phyloP scores from a whole-genome alignment of 1,140 invertebrate species.

The Drosophila aff. region DNA sequence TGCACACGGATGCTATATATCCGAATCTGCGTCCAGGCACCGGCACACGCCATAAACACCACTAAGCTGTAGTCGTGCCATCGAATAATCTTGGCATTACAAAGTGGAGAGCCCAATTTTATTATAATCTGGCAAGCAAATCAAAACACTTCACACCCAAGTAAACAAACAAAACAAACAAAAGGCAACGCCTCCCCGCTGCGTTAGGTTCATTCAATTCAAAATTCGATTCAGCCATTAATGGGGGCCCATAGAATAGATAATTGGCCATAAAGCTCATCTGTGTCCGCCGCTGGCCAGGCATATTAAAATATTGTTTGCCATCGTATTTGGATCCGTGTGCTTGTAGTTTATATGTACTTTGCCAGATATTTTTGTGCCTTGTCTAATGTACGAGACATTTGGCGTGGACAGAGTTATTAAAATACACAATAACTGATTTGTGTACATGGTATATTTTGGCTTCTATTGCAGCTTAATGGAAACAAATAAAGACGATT shows the following conservation, averaged over 20 bases:
- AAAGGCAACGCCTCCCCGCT: slow-evolving; percentile 7
- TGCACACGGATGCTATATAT: slow-evolving; percentile 19
- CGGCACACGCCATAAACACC: slow-evolving; percentile 34
- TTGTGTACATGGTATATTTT: slow-evolving; percentile 68
- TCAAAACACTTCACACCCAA: slow-evolving; percentile 65
- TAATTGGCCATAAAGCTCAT: slow-evolving; percentile 82
- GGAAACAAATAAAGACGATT: slow-evolving; percentile 77
- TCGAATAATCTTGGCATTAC: slow-evolving; percentile 60
- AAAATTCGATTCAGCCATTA: slow-evolving; percentile 72
- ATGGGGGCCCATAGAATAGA: slow-evolving; percentile 75
- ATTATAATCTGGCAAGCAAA: slow-evolving; percentile 59
- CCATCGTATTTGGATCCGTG: slow-evolving; percentile 30
- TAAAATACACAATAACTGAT: slow-evolving; percentile 65
- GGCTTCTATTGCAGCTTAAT: slow-evolving; percentile 72
- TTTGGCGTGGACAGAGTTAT: slow-evolving; percentile 54
- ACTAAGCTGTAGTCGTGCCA: slow-evolving; percentile 49
- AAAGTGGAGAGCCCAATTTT: slow-evolving; percentile 55
- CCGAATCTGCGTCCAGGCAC: not conserved
- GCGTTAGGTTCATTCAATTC: slow-evolving; percentile 34
- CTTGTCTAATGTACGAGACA: slow-evolving; percentile 61
- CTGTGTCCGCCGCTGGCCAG: slow-evolving; percentile 61
- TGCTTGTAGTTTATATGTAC: slow-evolving; percentile 10
- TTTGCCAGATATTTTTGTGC: slow-evolving; percentile 53
- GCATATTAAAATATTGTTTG: slow-evolving; percentile 75
- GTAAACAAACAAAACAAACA: slow-evolving; percentile 45